These are phyloP conservation scores for Digitonthophagus gazella DNA, from an alignment of 2,888 invertebrate genomes.

Conservation along the genomic window DNA sequence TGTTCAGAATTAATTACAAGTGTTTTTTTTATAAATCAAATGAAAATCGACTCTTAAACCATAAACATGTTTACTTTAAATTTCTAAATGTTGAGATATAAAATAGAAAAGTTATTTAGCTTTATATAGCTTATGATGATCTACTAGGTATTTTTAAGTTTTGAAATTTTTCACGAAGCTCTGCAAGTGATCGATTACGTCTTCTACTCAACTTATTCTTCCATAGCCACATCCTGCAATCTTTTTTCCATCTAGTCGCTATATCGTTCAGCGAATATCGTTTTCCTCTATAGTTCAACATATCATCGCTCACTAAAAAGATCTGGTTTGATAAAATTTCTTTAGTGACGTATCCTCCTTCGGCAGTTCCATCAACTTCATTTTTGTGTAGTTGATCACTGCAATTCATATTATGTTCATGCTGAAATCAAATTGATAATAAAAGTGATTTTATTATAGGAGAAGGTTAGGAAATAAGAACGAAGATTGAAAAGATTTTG, in stretches of 20 bases:
- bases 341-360: slow-evolving; percentile 35
- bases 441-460: no score
- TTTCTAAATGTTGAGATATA: no score
- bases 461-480: no score
- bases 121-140: slow-evolving; percentile 3
- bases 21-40: no score
- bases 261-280: slow-evolving; percentile 59
- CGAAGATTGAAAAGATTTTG: no score
- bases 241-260: slow-evolving; percentile 68
- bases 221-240: slow-evolving; percentile 68
- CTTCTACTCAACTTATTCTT: slow-evolving; percentile 45
- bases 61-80: no score
- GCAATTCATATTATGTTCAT: slow-evolving; percentile 20
- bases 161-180: slow-evolving; percentile 34
- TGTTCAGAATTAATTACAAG: no score
- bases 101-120: no score
- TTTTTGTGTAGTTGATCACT: slow-evolving; percentile 19
- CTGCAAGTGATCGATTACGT: slow-evolving; percentile 40
- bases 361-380: slow-evolving; percentile 12
- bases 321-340: slow-evolving; percentile 42
- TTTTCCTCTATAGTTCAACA: slow-evolving; percentile 57
- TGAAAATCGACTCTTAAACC: no score
- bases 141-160: slow-evolving; percentile 28
- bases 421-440: slow-evolving; percentile 22
- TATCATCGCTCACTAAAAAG: slow-evolving; percentile 55